These are phyloP conservation scores for Tenebrio molitor DNA, from an alignment of 1,140 invertebrate genomes.

Conservation along the genomic window DNA sequence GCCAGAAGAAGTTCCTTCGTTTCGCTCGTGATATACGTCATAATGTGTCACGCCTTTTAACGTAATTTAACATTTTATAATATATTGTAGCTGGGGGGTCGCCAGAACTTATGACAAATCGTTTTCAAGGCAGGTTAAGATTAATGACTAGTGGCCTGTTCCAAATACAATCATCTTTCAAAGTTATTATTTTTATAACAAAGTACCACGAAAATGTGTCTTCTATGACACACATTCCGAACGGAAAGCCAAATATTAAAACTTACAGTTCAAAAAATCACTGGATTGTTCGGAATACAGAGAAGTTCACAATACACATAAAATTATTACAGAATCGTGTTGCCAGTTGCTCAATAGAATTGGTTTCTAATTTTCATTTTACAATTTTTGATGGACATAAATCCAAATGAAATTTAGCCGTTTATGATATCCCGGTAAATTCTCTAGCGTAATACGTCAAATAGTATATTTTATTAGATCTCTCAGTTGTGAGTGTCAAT, in stretches of 20 bases:
- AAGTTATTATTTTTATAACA: conserved; percentile 39
- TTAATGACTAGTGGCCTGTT: conserved; percentile 19
- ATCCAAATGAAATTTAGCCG: too few relatives aligned
- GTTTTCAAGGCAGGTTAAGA: conserved; percentile 22
- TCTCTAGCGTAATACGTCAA: too few relatives aligned
- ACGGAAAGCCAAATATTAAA: neutral
- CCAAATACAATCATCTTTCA: conserved; percentile 37
- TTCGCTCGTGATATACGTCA: neutral
- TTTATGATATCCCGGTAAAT: too few relatives aligned
- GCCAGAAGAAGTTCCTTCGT: neutral
- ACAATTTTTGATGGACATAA: too few relatives aligned
- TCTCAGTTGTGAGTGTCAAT: too few relatives aligned
- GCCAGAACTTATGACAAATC: conserved; percentile 33
- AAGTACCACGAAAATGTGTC: conserved; percentile 27
- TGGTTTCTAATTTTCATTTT: too few relatives aligned
- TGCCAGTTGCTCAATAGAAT: too few relatives aligned
- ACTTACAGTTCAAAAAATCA: too few relatives aligned
- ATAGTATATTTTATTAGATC: too few relatives aligned
- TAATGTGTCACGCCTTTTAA: conserved; percentile 10
- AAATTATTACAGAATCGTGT: too few relatives aligned
- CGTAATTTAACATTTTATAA: conserved; percentile 30
- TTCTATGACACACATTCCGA: neutral
- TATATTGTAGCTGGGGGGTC: conserved; percentile 1
- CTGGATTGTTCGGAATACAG: too few relatives aligned
- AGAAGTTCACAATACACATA: too few relatives aligned